Percentiles rank a stretch among this genome's conserved stretches.
Evolutionary conservation across 2,113 vertebrate species (phyloP).

Genomic region (Prionailurus bengalensis): DNA sequence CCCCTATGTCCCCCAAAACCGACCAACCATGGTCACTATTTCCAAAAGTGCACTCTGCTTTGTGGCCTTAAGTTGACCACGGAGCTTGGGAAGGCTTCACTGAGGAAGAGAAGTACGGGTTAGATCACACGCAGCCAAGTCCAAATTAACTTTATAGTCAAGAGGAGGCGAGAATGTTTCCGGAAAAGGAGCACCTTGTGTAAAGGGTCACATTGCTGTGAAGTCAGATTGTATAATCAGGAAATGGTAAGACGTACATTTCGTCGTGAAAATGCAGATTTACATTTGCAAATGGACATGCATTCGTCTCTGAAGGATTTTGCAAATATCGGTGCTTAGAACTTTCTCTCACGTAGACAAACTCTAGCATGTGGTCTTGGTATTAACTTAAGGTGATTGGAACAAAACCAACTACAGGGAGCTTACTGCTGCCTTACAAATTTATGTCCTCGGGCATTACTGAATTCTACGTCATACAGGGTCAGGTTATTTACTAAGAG

Average conservation of each 20-base stretch:
- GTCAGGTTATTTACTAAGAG: background rate
- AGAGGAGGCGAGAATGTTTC: background rate
- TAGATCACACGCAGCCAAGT: background rate
- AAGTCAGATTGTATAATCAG: background rate
- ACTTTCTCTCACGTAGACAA: fast-evolving
- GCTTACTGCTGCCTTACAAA: fast-evolving
- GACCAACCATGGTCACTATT: fast-evolving
- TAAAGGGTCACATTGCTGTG: background rate
- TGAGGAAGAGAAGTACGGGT: background rate
- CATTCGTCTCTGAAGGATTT: fast-evolving
- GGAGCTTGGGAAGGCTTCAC: too few relatives aligned
- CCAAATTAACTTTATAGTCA: background rate
- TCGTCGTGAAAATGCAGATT: background rate
- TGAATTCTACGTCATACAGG: fast-evolving
- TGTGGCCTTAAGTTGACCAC: too few relatives aligned
- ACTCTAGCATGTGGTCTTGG: fast-evolving
- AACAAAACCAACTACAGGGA: fast-evolving
- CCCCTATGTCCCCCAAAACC: fast-evolving
- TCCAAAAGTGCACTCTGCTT: background rate
- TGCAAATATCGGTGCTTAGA: background rate
- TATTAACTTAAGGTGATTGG: background rate
- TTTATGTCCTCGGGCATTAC: fast-evolving
- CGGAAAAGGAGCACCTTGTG: fast-evolving
- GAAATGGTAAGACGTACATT: background rate
- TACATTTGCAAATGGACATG: background rate